phyloP scores from a whole-genome alignment of 2,797 vertebrate species.

The Dermochelys coriacea region DNA sequence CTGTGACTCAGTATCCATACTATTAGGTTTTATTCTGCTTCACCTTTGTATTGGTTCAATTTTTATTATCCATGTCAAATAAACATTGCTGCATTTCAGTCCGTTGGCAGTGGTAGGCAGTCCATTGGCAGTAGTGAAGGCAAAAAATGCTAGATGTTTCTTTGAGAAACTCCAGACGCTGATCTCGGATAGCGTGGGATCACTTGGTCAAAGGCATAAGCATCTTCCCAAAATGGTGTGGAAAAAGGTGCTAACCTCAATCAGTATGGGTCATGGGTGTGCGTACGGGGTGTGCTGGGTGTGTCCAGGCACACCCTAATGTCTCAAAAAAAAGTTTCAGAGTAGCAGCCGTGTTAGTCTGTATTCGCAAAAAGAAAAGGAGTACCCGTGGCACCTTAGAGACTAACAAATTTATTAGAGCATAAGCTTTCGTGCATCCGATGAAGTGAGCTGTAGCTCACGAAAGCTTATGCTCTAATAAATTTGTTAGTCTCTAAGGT shows the following conservation, averaged over 20 bases:
- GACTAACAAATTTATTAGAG: too few relatives aligned
- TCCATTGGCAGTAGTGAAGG: not conserved
- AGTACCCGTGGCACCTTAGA: too few relatives aligned
- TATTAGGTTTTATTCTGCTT: not conserved
- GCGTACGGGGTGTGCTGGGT: too few relatives aligned
- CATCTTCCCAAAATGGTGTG: constrained; percentile 33
- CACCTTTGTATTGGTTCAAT: not conserved
- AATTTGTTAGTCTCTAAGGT: too few relatives aligned
- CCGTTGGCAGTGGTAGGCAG: not conserved
- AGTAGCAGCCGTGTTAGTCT: too few relatives aligned
- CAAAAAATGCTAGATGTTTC: accelerated
- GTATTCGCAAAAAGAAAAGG: too few relatives aligned
- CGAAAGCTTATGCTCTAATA: too few relatives aligned
- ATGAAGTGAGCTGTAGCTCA: too few relatives aligned
- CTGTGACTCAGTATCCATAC: not conserved
- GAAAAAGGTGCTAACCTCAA: constrained; percentile 39
- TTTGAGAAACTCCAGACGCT: not conserved
- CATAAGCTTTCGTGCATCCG: too few relatives aligned
- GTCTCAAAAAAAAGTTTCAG: too few relatives aligned
- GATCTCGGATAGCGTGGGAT: not conserved
- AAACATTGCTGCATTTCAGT: not conserved
- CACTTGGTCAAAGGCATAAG: not conserved
- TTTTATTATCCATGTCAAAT: not conserved
- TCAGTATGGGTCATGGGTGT: not conserved
- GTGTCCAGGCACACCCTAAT: too few relatives aligned